Percentiles rank a stretch among this genome's conserved stretches.
Conservation (phyloP, 1,140 invertebrate species). For the Sarcophaga peregrina region DNA sequence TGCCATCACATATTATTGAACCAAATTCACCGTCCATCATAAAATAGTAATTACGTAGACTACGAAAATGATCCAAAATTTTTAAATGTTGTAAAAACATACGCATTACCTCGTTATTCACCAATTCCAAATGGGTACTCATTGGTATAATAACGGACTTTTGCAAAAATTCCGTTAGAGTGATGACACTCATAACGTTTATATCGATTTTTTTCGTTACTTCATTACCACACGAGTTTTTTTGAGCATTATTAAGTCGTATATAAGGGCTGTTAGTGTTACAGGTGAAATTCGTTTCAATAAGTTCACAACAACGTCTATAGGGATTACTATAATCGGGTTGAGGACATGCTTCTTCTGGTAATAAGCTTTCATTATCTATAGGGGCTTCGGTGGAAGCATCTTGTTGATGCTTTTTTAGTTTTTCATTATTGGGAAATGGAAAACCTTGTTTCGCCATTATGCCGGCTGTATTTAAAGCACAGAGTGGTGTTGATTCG, state of each 20-base stretch:
- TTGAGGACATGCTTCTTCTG: background rate
- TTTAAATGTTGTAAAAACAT: constrained; percentile 75
- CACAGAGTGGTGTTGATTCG: constrained; percentile 44
- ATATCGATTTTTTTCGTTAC: constrained; percentile 46
- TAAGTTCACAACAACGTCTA: constrained; percentile 43
- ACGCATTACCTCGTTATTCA: constrained; percentile 78
- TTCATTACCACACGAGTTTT: background rate
- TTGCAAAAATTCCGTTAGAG: constrained; percentile 73
- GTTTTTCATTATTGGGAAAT: constrained; percentile 30
- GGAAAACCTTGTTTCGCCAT: constrained; percentile 44
- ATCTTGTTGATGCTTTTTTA: constrained; percentile 33
- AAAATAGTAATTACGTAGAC: constrained; percentile 79
- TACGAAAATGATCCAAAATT: constrained; percentile 76
- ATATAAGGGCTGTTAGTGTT: constrained; percentile 39
- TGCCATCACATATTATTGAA: constrained; percentile 73
- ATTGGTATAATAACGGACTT: constrained; percentile 76
- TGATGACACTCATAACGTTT: constrained; percentile 67
- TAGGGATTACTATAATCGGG: constrained; percentile 47
- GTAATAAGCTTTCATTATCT: background rate
- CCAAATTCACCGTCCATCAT: constrained; percentile 82
- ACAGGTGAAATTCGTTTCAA: constrained; percentile 46
- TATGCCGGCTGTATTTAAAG: constrained; percentile 41
- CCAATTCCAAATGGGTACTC: constrained; percentile 74
- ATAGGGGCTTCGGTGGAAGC: constrained; percentile 14
- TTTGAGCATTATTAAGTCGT: constrained; percentile 39